phyloP scores from a whole-genome alignment of 2,113 vertebrate genomes.

The Arvicanthis niloticus region DNA sequence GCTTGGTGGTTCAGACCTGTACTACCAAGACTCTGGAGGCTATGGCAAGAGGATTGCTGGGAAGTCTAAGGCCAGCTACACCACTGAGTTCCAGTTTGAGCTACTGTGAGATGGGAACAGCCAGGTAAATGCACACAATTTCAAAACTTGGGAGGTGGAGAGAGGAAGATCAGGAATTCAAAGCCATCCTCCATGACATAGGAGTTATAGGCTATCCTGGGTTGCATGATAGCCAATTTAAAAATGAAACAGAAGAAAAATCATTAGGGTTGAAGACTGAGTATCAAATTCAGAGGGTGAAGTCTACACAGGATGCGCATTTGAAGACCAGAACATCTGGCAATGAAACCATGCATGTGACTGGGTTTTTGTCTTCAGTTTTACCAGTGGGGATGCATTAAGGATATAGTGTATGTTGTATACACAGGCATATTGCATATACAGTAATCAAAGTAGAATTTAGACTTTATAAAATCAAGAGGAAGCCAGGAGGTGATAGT shows the following conservation, averaged over 20 bases:
- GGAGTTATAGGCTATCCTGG: not conserved
- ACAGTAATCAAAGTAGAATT: constrained; percentile 9
- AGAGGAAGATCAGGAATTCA: not conserved
- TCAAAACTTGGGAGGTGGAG: not conserved
- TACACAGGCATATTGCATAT: not conserved
- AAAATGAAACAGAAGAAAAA: not conserved
- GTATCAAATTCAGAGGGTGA: not conserved
- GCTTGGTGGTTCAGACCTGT: not conserved
- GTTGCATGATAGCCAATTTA: not conserved
- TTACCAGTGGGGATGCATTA: not conserved
- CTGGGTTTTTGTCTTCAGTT: not conserved
- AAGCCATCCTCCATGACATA: not conserved
- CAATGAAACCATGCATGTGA: not conserved
- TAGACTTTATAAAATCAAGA: constrained; percentile 9
- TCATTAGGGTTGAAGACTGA: not conserved
- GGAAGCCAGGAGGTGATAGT: too few species aligned
- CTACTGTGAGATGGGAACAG: not conserved
- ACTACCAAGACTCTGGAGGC: not conserved
- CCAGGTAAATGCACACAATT: not conserved
- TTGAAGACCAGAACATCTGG: not conserved
- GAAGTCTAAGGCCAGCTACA: not conserved
- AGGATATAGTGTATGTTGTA: not conserved
- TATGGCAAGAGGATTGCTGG: not conserved
- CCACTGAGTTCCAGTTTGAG: not conserved
- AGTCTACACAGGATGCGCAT: not conserved